Conservation (phyloP, 2,113 vertebrate species). For the Gavialis gangeticus region DNA sequence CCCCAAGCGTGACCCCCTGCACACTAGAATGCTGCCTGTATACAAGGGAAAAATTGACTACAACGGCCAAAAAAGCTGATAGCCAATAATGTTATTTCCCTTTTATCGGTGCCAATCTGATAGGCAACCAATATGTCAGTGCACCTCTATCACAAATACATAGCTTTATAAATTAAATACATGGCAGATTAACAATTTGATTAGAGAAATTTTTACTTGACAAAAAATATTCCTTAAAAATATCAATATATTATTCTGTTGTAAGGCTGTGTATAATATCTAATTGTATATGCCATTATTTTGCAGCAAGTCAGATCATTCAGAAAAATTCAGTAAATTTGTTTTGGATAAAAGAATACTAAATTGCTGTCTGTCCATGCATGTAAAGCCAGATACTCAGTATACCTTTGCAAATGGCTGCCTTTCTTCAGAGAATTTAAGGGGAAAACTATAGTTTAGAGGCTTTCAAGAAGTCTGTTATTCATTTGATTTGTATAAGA, state of each 20-base stretch:
- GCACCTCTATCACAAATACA: background rate
- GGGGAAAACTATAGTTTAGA: background rate
- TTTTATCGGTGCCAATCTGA: too few species aligned
- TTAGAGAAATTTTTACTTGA: background rate
- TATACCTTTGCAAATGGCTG: background rate
- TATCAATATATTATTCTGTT: background rate
- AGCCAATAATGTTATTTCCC: too few species aligned
- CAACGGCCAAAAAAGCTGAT: too few species aligned
- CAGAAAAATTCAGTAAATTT: background rate
- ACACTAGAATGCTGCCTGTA: too few species aligned
- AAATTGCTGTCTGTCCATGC: background rate
- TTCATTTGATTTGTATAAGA: background rate
- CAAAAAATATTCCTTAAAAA: background rate
- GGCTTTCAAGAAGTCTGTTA: fast-evolving
- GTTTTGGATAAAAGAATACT: background rate
- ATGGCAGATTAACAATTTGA: background rate
- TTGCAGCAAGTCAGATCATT: too few species aligned
- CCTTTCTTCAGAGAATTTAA: background rate
- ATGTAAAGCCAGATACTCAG: background rate
- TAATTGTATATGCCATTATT: too few species aligned
- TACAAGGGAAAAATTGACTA: too few species aligned
- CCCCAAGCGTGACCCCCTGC: too few species aligned
- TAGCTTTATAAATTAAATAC: background rate
- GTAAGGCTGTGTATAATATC: background rate
- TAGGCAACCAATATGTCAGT: too few species aligned